These are phyloP conservation scores for Balearica regulorum DNA, from an alignment of 2,797 vertebrate genomes.

Conservation along the genomic window DNA sequence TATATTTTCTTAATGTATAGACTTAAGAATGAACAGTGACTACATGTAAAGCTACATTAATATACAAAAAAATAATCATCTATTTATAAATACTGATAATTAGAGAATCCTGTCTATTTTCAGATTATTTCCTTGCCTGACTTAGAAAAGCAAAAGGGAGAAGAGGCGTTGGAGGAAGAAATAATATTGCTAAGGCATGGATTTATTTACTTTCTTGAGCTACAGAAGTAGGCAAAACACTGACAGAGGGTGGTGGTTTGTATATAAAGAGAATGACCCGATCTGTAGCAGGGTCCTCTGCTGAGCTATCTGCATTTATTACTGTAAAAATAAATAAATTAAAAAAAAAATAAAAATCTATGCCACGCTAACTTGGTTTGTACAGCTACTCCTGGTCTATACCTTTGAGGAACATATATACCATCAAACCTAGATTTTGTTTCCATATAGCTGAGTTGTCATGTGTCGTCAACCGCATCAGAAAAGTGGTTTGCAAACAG, in stretches of 20 bases:
- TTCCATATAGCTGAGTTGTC: constrained; percentile 92
- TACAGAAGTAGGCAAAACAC: background rate
- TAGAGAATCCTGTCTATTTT: background rate
- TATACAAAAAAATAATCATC: background rate
- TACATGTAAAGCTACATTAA: background rate
- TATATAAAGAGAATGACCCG: background rate
- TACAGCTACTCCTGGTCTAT: background rate
- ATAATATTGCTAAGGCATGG: background rate
- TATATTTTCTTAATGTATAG: background rate
- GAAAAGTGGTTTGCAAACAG: constrained; percentile 99
- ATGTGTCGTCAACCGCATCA: constrained; percentile 99
- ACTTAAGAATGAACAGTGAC: background rate
- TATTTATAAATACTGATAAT: background rate
- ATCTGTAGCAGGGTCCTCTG: background rate
- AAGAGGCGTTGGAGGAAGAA: background rate
- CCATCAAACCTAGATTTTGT: constrained; percentile 79
- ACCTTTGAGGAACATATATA: constrained; percentile 77
- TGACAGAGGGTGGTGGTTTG: background rate
- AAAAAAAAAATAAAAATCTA: background rate
- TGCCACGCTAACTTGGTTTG: fast-evolving
- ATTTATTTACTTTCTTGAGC: background rate
- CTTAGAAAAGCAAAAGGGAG: fast-evolving
- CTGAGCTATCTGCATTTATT: background rate
- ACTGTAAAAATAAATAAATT: background rate
- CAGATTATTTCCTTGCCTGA: background rate